Conservation (phyloP, 2,113 vertebrate genomes). For the Sceloporus tristichus region DNA sequence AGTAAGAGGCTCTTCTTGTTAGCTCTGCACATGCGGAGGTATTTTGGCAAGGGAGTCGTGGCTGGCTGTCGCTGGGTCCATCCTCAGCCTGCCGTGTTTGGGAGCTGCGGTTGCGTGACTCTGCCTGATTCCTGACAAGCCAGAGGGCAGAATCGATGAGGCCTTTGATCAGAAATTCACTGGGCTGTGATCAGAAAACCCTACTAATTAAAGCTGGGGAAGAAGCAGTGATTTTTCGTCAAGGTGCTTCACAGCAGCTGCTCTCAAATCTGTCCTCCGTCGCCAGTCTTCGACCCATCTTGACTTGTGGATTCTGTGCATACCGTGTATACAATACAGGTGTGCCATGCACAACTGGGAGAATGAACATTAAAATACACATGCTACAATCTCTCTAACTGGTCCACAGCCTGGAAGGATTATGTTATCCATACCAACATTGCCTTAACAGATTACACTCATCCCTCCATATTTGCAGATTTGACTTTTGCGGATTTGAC, state of each 20-base stretch:
- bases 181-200: constrained; percentile 51
- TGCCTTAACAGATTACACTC: no score
- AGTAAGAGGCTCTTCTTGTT: neutral
- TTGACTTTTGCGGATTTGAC: no score
- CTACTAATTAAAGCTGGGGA: constrained; percentile 45
- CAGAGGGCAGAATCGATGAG: constrained; percentile 20
- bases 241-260: neutral
- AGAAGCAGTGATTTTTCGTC: neutral
- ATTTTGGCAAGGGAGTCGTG: neutral
- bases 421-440: no score
- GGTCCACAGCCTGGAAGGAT: no score
- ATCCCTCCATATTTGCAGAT: no score
- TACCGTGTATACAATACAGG: neutral
- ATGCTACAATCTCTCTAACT: no score
- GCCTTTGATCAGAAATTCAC: constrained; percentile 60
- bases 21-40: neutral
- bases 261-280: neutral
- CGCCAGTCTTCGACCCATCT: neutral
- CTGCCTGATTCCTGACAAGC: constrained; percentile 48
- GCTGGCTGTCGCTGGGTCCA: constrained; percentile 29
- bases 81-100: no score
- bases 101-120: neutral
- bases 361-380: neutral
- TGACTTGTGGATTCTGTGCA: neutral
- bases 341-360: neutral